Evolutionary conservation across 2,888 invertebrate species (phyloP), one percentile per base, ranked within the genome.

Genomic region (Eulithis prunata): DNA sequence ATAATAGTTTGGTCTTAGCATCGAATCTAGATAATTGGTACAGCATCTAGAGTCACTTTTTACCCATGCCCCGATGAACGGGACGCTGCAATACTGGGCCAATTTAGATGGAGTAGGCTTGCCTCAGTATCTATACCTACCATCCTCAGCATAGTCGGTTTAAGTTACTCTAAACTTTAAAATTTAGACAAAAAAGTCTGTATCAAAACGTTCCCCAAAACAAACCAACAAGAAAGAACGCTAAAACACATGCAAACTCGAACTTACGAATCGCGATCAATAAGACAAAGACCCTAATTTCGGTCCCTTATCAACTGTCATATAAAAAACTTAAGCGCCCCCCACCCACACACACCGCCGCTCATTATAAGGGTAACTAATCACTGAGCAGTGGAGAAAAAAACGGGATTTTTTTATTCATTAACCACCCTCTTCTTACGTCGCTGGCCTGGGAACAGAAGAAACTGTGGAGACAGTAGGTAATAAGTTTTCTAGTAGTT

Each of bases 321-420:
- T 83, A 82, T 84, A 84, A 83, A 82, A 73, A 85, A 84, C 86
- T 86, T 83, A 82, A 82, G 83, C 80, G 76, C 78, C 81, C 82
- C 73, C 80, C 32, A 79, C 80, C 85, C 82, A 84, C 84, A 80
- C 85, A 86, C 84, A 88, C 84, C 83, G 84, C 83, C 83, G 84
- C 88, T 93, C 90, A 92, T 92, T 92, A 92, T 85, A 83, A 88
- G 92, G 90, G 91, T 92, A 93, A 92, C 93, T 93, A 93, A 93
- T 92, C 92, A 92, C 90, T 90, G 90, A 85, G 88, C 88, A 87
- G 86, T 83, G 86, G 87, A 90, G 86, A 83, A 90, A 91, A 90
- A 92, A 91, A 88, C 81, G 75, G 85, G 81, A 79, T 91, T 92
- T 93, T 92, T 93, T 93, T 92, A 92, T 93, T 93, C 92, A 93